A percentile compares a stretch with the other conserved stretches of the same genome.
Evolutionary conservation across 2,797 vertebrate species (phyloP).

Genomic region (Macrochelys suwanniensis): DNA sequence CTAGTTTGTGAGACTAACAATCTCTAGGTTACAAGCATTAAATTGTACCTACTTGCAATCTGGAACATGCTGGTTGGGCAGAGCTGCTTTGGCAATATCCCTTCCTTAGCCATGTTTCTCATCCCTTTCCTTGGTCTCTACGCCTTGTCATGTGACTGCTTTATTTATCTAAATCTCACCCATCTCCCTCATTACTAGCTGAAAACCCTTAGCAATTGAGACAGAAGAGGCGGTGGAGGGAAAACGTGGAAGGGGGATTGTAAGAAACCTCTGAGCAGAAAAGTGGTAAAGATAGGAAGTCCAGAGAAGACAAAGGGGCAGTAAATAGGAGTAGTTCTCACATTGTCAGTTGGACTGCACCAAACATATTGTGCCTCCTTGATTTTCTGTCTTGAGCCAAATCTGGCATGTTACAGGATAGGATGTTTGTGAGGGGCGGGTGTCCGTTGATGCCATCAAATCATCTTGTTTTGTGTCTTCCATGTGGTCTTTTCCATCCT

Average conservation of each 20-base stretch:
- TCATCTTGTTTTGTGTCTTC: too few relatives aligned
- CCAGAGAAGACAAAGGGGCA: too few relatives aligned
- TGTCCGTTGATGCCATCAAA: too few relatives aligned
- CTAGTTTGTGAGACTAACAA: constrained; percentile 21
- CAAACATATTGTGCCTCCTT: too few relatives aligned
- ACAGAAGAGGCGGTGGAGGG: background rate
- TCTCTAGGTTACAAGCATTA: constrained; percentile 32
- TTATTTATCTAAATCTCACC: constrained; percentile 27
- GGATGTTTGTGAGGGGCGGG: too few relatives aligned
- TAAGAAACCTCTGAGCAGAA: background rate
- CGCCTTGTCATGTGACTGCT: constrained; percentile 45
- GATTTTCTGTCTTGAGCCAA: too few relatives aligned
- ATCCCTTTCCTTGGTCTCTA: constrained; percentile 34
- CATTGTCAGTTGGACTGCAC: too few relatives aligned
- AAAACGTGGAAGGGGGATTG: too few relatives aligned
- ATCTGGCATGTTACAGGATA: too few relatives aligned
- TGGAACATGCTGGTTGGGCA: constrained; percentile 25
- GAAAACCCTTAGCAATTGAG: constrained; percentile 27
- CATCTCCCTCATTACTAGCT: constrained; percentile 12
- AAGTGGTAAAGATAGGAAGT: background rate
- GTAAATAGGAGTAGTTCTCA: too few relatives aligned
- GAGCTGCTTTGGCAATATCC: constrained; percentile 51
- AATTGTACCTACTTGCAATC: background rate
- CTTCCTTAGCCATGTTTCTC: constrained; percentile 45
- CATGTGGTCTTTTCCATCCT: background rate